Percentiles rank a stretch among this genome's conserved stretches.
Evolutionary conservation across 2,797 vertebrate species (phyloP).

Genomic region (Halcyon leucocephala): DNA sequence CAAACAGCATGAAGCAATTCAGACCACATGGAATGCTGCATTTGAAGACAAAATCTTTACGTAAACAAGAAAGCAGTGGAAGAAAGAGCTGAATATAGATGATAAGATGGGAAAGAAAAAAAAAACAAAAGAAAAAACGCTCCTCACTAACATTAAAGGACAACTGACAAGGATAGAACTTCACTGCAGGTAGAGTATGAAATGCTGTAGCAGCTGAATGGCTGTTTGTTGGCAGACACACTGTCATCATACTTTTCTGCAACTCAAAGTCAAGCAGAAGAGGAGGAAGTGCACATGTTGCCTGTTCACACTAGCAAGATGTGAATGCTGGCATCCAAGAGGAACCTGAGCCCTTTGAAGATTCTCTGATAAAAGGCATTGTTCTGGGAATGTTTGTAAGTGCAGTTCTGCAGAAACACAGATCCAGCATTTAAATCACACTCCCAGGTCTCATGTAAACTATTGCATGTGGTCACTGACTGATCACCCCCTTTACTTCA

Average conservation of each 20-base stretch:
- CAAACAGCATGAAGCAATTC: neutral
- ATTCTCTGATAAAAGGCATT: neutral
- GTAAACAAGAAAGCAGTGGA: neutral
- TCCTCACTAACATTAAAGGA: neutral
- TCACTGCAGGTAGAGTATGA: neutral
- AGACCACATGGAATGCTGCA: neutral
- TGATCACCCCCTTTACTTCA: neutral
- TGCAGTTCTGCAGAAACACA: neutral
- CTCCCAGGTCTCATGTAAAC: neutral
- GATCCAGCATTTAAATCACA: neutral
- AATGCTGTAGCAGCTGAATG: neutral
- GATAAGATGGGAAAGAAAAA: neutral
- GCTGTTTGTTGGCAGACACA: neutral
- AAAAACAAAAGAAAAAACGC: neutral
- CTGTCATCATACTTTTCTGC: neutral
- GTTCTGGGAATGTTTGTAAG: neutral
- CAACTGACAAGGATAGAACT: neutral
- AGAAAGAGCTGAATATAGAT: neutral
- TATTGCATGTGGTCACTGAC: neutral
- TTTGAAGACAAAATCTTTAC: neutral
- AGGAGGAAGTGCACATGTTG: neutral
- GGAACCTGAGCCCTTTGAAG: neutral
- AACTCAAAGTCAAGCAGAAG: neutral
- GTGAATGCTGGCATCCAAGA: neutral
- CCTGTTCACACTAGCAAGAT: neutral